Evolutionary conservation across 1,140 invertebrate species (phyloP).

Genomic region (Drosophila arizonae): DNA sequence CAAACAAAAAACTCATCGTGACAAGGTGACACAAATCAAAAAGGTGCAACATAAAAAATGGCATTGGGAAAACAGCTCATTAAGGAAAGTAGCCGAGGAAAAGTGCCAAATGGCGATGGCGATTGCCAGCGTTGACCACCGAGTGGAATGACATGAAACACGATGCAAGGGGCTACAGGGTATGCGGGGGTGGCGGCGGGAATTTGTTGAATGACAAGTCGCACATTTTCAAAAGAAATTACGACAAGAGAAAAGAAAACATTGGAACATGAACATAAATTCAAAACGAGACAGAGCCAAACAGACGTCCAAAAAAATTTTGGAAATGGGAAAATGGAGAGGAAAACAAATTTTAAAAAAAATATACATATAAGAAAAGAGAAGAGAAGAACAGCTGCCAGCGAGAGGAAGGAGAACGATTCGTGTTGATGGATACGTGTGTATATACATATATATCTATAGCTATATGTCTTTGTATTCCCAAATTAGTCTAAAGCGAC

Average conservation of each 20-base stretch:
- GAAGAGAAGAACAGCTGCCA: slow-evolving; percentile 52
- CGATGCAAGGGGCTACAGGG: slow-evolving; percentile 18
- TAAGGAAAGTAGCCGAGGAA: slow-evolving; percentile 52
- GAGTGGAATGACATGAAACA: slow-evolving; percentile 64
- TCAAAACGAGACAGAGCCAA: slow-evolving; percentile 42
- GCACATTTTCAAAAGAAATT: slow-evolving; percentile 80
- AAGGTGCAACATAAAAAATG: slow-evolving; percentile 79
- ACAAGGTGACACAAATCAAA: slow-evolving; percentile 73
- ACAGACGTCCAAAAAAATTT: slow-evolving; percentile 43
- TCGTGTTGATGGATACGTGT: slow-evolving; percentile 54
- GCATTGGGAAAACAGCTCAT: slow-evolving; percentile 76
- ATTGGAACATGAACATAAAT: slow-evolving; percentile 71
- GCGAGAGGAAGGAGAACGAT: slow-evolving; percentile 6
- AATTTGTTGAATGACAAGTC: slow-evolving; percentile 76
- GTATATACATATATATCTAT: neutral
- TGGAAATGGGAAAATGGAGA: slow-evolving; percentile 35
- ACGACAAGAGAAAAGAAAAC: slow-evolving; percentile 58
- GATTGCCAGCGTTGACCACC: slow-evolving; percentile 37
- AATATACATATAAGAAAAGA: too few species aligned
- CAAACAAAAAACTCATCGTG: slow-evolving; percentile 42
- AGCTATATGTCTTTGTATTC: slow-evolving; percentile 34
- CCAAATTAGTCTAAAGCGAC: slow-evolving; percentile 71
- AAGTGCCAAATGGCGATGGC: slow-evolving; percentile 42
- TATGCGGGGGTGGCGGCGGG: slow-evolving; percentile 8
- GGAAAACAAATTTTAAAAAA: slow-evolving; percentile 16